A percentile compares a stretch with the other conserved stretches of the same genome.
phyloP scores from a whole-genome alignment of 1,140 invertebrate species.

The Ladona fulva region DNA sequence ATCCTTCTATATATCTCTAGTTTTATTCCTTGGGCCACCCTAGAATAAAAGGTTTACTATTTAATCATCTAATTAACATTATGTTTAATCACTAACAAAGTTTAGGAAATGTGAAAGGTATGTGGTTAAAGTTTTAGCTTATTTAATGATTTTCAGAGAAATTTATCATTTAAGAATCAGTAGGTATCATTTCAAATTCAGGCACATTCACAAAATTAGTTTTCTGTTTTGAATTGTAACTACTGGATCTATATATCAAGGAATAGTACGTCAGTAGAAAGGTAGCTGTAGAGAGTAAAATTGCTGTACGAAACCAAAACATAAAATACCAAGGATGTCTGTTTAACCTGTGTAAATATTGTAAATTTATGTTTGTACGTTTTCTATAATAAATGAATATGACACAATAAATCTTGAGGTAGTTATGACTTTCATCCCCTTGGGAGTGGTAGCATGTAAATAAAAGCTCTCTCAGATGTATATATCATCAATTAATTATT shows the following conservation, averaged over 20 bases:
- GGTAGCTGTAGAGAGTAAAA: background rate
- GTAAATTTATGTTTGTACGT: slow-evolving; percentile 10
- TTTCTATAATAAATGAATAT: slow-evolving; percentile 9
- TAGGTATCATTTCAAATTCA: too few species aligned
- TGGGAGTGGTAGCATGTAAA: background rate
- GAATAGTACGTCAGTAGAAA: background rate
- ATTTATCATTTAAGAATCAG: too few species aligned
- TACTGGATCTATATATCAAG: background rate
- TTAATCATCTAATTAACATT: background rate
- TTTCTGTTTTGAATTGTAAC: background rate
- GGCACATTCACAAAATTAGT: background rate
- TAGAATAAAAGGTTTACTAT: background rate
- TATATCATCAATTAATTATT: too few species aligned
- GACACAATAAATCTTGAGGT: background rate
- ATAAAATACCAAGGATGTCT: slow-evolving; percentile 1
- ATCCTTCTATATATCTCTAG: background rate
- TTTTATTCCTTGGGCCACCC: slow-evolving; percentile 3
- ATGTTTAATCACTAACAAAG: background rate
- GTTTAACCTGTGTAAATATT: background rate
- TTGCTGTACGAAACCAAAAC: background rate
- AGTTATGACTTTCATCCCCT: background rate
- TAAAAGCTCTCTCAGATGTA: too few species aligned
- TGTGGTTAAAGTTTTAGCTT: background rate
- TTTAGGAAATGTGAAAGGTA: too few species aligned
- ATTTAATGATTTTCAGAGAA: background rate